phyloP scores from a whole-genome alignment of 2,888 invertebrate species.

The Acronicta leporina region DNA sequence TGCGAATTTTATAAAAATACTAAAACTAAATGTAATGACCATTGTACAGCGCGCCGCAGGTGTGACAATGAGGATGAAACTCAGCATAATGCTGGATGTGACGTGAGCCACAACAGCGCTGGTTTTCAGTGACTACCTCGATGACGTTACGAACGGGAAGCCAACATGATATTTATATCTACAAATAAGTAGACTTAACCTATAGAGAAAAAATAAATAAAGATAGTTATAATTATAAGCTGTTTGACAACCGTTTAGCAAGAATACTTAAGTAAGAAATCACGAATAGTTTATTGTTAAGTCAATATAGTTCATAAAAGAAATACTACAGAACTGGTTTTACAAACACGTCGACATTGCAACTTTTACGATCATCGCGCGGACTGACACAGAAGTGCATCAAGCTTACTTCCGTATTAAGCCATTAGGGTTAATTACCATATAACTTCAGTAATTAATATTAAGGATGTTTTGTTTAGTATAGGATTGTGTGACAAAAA shows the following conservation, averaged over 20 bases:
- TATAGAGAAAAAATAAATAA: no score
- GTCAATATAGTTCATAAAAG: background rate
- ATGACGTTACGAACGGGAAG: no score
- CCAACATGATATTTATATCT: no score
- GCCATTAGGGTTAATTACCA: slow-evolving; percentile 24
- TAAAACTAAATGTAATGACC: no score
- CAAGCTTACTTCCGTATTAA: slow-evolving; percentile 24
- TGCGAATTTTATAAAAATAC: no score
- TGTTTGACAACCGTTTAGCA: background rate
- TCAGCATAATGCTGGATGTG: no score
- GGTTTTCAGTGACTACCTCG: no score
- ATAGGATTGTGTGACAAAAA: slow-evolving; percentile 38
- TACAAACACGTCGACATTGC: slow-evolving; percentile 3
- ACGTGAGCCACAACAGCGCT: no score
- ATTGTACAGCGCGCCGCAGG: no score
- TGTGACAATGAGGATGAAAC: no score
- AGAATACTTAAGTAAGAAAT: background rate
- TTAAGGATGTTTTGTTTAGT: slow-evolving; percentile 37
- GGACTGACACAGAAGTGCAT: slow-evolving; percentile 14
- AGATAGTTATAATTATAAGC: no score
- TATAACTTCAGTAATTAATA: slow-evolving; percentile 38
- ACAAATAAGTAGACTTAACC: no score
- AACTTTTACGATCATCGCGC: slow-evolving; percentile 4
- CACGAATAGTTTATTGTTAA: background rate
- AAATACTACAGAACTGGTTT: slow-evolving; percentile 3